Conservation (phyloP, 2,797 vertebrate genomes). For the Nannoperca australis region DNA sequence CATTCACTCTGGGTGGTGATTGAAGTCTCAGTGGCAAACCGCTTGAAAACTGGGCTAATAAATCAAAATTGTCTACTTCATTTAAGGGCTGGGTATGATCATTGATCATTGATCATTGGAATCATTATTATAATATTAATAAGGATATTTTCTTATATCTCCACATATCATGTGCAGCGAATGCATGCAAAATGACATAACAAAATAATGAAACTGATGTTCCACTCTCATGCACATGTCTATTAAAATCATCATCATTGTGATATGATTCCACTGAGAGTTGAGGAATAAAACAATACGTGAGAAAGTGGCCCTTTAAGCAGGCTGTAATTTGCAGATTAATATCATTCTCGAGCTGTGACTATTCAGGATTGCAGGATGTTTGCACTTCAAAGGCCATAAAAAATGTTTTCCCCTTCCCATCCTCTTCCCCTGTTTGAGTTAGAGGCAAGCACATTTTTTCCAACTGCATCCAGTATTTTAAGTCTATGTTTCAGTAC, state of each 20-base stretch:
- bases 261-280: neutral
- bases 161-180: neutral
- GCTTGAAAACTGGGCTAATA: neutral
- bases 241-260: neutral
- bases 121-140: neutral
- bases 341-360: slow-evolving; percentile 44
- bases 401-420: slow-evolving; percentile 47
- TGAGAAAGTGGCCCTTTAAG: slow-evolving; percentile 24
- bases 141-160: neutral
- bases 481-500: slow-evolving; percentile 6
- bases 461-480: neutral
- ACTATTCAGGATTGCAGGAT: slow-evolving; percentile 56
- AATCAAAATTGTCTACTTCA: neutral
- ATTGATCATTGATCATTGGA: neutral
- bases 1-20: neutral
- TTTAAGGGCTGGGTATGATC: neutral
- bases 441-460: neutral
- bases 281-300: neutral
- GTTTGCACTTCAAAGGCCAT: slow-evolving; percentile 57
- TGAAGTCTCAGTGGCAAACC: neutral
- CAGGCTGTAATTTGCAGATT: slow-evolving; percentile 31
- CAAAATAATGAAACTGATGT: neutral
- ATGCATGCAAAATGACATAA: neutral
- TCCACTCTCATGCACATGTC: neutral
- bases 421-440: slow-evolving; percentile 39